A percentile compares a stretch with the other conserved stretches of the same genome.
phyloP scores from a whole-genome alignment of 2,797 vertebrate genomes.

The Sternotherus odoratus region DNA sequence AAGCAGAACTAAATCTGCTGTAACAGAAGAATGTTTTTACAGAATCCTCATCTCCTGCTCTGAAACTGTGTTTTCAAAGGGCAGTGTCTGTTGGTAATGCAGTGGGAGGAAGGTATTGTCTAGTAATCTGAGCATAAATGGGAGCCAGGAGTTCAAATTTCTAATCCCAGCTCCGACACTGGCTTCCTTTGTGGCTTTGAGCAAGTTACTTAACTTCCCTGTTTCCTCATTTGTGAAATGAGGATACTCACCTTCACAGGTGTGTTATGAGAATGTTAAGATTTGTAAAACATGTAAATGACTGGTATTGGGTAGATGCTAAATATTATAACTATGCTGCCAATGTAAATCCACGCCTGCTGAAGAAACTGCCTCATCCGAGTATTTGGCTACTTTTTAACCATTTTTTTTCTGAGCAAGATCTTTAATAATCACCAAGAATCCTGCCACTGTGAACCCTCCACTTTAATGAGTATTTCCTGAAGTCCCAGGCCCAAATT shows the following conservation, averaged over 20 bases:
- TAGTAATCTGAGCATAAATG: background rate
- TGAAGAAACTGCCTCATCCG: background rate
- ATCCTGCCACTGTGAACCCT: background rate
- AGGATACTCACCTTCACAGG: background rate
- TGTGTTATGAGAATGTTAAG: background rate
- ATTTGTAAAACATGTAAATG: background rate
- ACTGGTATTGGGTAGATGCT: background rate
- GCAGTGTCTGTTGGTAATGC: background rate
- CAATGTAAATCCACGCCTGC: background rate
- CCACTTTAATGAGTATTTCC: conserved; percentile 16
- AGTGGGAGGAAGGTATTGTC: background rate
- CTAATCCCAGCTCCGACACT: background rate
- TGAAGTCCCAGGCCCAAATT: background rate
- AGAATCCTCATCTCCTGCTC: background rate
- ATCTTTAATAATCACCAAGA: background rate
- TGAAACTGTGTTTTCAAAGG: background rate
- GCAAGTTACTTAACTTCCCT: background rate
- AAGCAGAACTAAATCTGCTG: conserved; percentile 21
- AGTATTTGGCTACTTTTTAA: background rate
- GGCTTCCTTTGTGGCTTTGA: background rate
- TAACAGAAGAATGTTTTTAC: conserved; percentile 25
- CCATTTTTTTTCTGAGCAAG: background rate
- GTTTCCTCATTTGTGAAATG: background rate
- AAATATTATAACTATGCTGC: background rate
- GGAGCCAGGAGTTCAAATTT: background rate